Conservation (phyloP, 1,140 invertebrate genomes). For the Aphelenchoides fujianensis region DNA sequence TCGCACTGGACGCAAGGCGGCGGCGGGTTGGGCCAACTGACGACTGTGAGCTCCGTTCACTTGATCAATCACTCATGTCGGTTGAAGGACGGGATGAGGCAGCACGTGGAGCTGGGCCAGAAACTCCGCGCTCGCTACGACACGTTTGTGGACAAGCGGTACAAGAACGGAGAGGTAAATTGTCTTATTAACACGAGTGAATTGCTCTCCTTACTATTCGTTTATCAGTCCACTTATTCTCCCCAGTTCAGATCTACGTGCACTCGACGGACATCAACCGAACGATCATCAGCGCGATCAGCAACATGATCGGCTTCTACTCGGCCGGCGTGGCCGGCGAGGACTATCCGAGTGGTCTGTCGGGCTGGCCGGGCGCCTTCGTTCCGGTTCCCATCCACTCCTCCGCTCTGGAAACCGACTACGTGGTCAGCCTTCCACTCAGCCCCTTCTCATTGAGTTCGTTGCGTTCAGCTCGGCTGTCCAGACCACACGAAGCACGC, state of each 20-base stretch:
- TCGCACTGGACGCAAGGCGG: conserved; percentile 14
- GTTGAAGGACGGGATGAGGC: conserved; percentile 39
- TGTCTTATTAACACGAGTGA: too few species aligned
- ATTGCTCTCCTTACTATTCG: neutral
- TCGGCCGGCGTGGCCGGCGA: neutral
- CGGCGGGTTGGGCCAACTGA: conserved; percentile 26
- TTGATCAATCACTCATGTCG: neutral
- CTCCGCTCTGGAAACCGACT: neutral
- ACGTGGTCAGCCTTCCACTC: neutral
- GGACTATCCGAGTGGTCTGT: conserved; percentile 5
- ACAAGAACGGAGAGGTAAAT: conserved; percentile 24
- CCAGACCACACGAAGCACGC: neutral
- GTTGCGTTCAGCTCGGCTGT: neutral
- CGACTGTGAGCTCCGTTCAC: conserved; percentile 17
- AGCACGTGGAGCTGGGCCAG: conserved; percentile 34
- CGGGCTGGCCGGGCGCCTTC: conserved; percentile 16
- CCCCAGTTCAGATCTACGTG: conserved; percentile 20
- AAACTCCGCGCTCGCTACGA: conserved; percentile 33
- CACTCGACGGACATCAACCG: conserved; percentile 24
- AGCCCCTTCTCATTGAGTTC: neutral
- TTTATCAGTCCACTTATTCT: too few species aligned
- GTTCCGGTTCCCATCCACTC: conserved; percentile 15
- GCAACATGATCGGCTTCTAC: conserved; percentile 23
- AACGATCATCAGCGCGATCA: conserved; percentile 19
- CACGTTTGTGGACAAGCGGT: conserved; percentile 26